Evolutionary conservation across 2,113 vertebrate genomes (phyloP).

Genomic region (Alexandromys fortis): DNA sequence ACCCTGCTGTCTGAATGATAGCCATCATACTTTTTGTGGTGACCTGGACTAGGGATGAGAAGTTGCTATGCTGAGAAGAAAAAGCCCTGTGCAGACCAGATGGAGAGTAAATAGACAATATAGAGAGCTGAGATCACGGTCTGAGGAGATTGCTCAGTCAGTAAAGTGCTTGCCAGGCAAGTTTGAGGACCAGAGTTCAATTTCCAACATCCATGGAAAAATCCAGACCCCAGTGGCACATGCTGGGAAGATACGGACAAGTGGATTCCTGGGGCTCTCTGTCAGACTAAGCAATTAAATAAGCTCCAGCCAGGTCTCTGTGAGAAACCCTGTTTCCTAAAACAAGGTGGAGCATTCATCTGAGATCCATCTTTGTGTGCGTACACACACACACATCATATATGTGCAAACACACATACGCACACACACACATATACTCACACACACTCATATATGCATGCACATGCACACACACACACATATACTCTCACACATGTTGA

Average conservation of each 20-base stretch:
- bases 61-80: not conserved
- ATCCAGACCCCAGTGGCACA: not conserved
- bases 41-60: rapidly evolving
- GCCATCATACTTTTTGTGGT: no score
- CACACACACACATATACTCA: not conserved
- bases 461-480: no score
- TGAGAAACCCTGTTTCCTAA: not conserved
- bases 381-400: no score
- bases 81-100: not conserved
- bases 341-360: not conserved
- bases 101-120: not conserved
- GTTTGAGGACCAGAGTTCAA: not conserved
- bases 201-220: not conserved
- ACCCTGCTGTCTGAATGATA: not conserved
- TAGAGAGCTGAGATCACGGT: not conserved
- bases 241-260: no score
- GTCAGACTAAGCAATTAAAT: not conserved
- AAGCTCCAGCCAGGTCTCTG: not conserved
- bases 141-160: not conserved
- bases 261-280: not conserved
- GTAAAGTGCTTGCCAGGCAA: not conserved
- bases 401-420: not conserved
- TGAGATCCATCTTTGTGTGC: not conserved
- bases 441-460: not conserved
- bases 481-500: not conserved